Evolutionary conservation across 1,140 invertebrate genomes (phyloP).

Genomic region (Meloidogyne hapla): DNA sequence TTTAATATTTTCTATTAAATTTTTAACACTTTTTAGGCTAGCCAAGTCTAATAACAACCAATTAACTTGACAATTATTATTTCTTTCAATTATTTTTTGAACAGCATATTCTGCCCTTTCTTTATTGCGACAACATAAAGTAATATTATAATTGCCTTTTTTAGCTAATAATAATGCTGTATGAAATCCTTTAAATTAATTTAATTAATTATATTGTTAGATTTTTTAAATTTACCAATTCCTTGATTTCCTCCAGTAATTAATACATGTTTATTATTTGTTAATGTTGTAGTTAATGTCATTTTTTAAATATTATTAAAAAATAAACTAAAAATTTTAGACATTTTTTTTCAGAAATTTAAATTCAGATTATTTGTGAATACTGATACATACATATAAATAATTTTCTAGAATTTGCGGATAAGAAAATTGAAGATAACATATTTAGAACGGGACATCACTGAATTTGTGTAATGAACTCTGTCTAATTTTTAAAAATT

Average conservation of each 20-base stretch:
- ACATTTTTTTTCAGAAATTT: too few relatives aligned
- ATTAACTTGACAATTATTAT: not conserved
- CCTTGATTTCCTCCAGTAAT: slow-evolving; percentile 37
- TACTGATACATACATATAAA: too few relatives aligned
- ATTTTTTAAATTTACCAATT: slow-evolving; percentile 8
- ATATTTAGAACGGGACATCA: too few relatives aligned
- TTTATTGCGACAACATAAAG: slow-evolving; percentile 28
- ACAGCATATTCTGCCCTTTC: slow-evolving; percentile 19
- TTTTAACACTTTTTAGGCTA: slow-evolving; percentile 11
- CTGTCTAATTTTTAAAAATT: too few relatives aligned
- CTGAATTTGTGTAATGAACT: too few relatives aligned
- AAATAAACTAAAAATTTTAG: too few relatives aligned
- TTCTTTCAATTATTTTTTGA: slow-evolving; percentile 6
- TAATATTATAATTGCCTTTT: slow-evolving; percentile 28
- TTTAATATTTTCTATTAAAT: not conserved
- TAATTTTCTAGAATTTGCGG: too few relatives aligned
- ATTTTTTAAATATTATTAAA: too few relatives aligned
- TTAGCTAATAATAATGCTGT: slow-evolving; percentile 16
- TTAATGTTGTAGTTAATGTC: too few relatives aligned
- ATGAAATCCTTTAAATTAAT: not conserved
- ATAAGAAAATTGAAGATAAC: too few relatives aligned
- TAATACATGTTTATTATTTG: not conserved
- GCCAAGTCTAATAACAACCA: slow-evolving; percentile 13
- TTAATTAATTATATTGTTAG: too few relatives aligned
- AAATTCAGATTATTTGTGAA: too few relatives aligned